phyloP scores from a whole-genome alignment of 2,888 invertebrate genomes.

The Tinea semifulvella region DNA sequence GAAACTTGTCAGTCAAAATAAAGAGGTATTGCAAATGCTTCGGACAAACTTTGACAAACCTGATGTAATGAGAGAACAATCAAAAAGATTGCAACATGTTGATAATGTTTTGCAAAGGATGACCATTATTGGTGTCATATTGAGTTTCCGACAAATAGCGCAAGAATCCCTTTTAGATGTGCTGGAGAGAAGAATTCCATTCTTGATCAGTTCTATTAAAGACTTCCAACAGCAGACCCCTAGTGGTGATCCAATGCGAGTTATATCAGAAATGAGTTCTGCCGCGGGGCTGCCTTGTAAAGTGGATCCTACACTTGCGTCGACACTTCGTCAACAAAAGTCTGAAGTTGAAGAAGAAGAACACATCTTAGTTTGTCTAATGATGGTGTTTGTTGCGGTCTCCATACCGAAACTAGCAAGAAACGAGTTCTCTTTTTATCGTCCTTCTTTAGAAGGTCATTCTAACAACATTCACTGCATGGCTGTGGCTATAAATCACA shows the following conservation, averaged over 20 bases:
- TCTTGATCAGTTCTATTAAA: constrained; percentile 91
- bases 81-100: constrained; percentile 87
- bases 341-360: constrained; percentile 90
- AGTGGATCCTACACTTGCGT: constrained; percentile 94
- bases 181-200: constrained; percentile 93
- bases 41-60: constrained; percentile 98
- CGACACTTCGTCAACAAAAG: constrained; percentile 83
- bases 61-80: constrained; percentile 97
- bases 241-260: constrained; percentile 86
- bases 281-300: constrained; percentile 94
- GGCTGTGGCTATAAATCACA: constrained; percentile 94
- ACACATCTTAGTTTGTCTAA: constrained; percentile 89
- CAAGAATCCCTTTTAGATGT: constrained; percentile 95
- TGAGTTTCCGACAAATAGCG: constrained; percentile 93
- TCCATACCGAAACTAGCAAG: constrained; percentile 94
- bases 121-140: constrained; percentile 97
- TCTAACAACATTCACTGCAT: constrained; percentile 99
- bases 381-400: constrained; percentile 99
- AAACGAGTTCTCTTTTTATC: constrained; percentile 88
- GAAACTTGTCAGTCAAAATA: constrained; percentile 89
- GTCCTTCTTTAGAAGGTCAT: constrained; percentile 90
- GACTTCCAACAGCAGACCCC: constrained; percentile 95
- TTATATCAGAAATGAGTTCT: constrained; percentile 97
- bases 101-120: constrained; percentile 96
- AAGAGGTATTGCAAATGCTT: constrained; percentile 88